Conservation (phyloP, 2,797 vertebrate species). For the Hydrophis major region DNA sequence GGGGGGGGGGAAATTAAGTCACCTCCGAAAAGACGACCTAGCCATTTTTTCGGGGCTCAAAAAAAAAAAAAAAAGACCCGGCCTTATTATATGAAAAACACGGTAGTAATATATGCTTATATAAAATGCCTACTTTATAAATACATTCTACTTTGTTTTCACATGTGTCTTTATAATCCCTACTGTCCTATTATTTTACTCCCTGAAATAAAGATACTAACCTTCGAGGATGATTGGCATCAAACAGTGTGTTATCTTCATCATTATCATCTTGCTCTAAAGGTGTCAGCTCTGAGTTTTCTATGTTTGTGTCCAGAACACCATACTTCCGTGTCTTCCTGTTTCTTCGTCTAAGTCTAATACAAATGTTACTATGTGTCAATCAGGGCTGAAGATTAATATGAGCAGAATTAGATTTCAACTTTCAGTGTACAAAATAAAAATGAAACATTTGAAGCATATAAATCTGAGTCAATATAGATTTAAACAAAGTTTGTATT, state of each 20-base stretch:
- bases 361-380: slow-evolving; percentile 16
- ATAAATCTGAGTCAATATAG: not conserved
- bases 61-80: too few species aligned
- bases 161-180: not conserved
- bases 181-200: slow-evolving; percentile 14
- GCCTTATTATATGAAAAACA: too few species aligned
- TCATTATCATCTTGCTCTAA: slow-evolving; percentile 78
- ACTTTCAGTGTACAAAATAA: not conserved
- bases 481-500: not conserved
- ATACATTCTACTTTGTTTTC: not conserved
- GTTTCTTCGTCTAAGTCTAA: slow-evolving; percentile 73
- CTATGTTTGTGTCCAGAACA: slow-evolving; percentile 77
- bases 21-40: too few species aligned
- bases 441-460: not conserved
- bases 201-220: slow-evolving; percentile 44
- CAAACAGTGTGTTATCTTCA: slow-evolving; percentile 75
- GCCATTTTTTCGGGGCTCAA: too few species aligned
- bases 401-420: not conserved
- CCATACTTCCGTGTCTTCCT: slow-evolving; percentile 75
- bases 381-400: not conserved
- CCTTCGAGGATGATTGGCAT: slow-evolving; percentile 75
- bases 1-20: too few species aligned
- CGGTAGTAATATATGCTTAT: not conserved
- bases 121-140: not conserved
- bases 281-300: slow-evolving; percentile 77